Conservation (phyloP, 2,888 invertebrate genomes). For the Ernsta delagoae region DNA sequence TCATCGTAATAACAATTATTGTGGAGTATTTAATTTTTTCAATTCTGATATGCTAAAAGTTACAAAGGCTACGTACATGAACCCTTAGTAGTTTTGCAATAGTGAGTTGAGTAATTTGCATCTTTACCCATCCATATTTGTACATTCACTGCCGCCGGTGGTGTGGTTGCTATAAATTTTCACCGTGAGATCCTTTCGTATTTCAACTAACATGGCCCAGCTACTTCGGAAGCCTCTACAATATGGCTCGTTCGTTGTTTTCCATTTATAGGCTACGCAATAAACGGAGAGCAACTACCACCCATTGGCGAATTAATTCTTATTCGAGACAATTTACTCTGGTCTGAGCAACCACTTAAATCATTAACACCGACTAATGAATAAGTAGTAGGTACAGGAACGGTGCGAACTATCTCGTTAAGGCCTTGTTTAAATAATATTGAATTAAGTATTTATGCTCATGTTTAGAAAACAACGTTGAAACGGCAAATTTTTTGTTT, state of each 20-base stretch:
- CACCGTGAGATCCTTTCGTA: constrained; percentile 34
- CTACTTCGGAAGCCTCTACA: constrained; percentile 21
- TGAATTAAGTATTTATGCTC: not conserved
- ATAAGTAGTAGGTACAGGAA: constrained; percentile 18
- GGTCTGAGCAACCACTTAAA: constrained; percentile 23
- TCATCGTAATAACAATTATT: too few relatives aligned
- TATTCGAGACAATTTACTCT: constrained; percentile 34
- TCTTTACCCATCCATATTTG: constrained; percentile 24
- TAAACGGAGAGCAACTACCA: constrained; percentile 12
- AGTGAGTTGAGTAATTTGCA: not conserved
- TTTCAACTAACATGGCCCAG: constrained; percentile 15
- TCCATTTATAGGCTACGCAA: constrained; percentile 20
- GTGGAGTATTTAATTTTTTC: too few relatives aligned
- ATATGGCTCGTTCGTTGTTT: constrained; percentile 24
- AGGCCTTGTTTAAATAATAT: not conserved
- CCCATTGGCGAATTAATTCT: constrained; percentile 24
- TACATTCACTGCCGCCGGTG: constrained; percentile 12
- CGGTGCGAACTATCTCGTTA: constrained; percentile 20
- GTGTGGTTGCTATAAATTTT: constrained; percentile 10
- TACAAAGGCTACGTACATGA: not conserved
- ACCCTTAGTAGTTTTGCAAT: constrained; percentile 7
- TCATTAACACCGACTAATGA: constrained; percentile 32
- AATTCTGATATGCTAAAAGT: too few relatives aligned
- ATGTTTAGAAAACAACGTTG: not conserved
- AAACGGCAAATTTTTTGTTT: not conserved